Percentiles rank a stretch among this genome's conserved stretches.
These are phyloP conservation scores for Heliangelus exortis DNA, from an alignment of 2,797 vertebrate species.

Conservation along the genomic window DNA sequence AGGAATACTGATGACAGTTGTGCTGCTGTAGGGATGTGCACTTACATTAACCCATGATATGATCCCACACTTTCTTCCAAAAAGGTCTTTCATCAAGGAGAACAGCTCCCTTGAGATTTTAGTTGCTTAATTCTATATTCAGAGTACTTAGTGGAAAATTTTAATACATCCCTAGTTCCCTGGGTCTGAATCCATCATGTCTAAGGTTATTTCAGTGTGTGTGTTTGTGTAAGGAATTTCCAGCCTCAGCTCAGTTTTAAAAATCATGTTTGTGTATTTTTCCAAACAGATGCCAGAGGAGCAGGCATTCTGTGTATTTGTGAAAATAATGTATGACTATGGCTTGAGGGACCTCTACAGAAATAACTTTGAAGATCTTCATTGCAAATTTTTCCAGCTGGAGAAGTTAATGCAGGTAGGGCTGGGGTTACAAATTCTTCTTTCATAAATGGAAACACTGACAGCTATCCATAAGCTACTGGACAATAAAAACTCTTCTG, in stretches of 20 bases:
- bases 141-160: neutral
- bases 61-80: neutral
- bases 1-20: neutral
- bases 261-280: slow-evolving; percentile 11
- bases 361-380: slow-evolving; percentile 98
- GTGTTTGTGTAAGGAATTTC: neutral
- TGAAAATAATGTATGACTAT: slow-evolving; percentile 97
- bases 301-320: slow-evolving; percentile 96
- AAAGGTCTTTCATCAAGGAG: neutral
- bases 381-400: slow-evolving; percentile 98
- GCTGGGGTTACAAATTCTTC: neutral
- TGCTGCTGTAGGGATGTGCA: neutral
- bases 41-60: neutral
- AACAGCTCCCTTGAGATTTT: neutral
- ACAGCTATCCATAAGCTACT: neutral
- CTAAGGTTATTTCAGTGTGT: neutral
- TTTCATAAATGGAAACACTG: neutral
- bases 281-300: slow-evolving; percentile 95
- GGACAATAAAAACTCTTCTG: neutral
- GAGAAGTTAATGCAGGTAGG: slow-evolving; percentile 94
- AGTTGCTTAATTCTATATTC: neutral
- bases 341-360: slow-evolving; percentile 92
- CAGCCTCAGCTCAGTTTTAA: neutral
- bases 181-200: neutral
- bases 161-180: neutral